Conservation (phyloP, 1,140 invertebrate genomes). For the Ceratoteleas bidentatus region DNA sequence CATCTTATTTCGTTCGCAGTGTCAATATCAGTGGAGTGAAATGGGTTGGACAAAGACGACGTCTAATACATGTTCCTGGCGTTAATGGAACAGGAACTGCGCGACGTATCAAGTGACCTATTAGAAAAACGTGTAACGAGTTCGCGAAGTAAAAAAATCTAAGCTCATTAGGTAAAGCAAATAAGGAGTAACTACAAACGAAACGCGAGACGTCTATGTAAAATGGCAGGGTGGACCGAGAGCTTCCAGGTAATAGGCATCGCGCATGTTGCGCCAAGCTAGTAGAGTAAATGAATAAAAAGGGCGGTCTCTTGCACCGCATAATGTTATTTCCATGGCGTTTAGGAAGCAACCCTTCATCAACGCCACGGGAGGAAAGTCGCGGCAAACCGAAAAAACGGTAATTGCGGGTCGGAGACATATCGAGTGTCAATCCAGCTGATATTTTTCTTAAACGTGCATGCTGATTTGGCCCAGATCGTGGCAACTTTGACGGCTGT, state of each 20-base stretch:
- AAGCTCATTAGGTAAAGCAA: slow-evolving; percentile 67
- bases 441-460: slow-evolving; percentile 42
- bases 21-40: slow-evolving; percentile 38
- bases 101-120: slow-evolving; percentile 35
- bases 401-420: too few relatives aligned
- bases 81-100: slow-evolving; percentile 31
- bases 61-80: slow-evolving; percentile 69
- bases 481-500: slow-evolving; percentile 41
- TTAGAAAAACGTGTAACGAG: slow-evolving; percentile 62
- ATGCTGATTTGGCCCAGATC: slow-evolving; percentile 48
- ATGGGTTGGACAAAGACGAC: slow-evolving; percentile 70
- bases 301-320: slow-evolving; percentile 6
- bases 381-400: too few relatives aligned
- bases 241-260: slow-evolving; percentile 47
- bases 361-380: background rate
- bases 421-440: too few relatives aligned
- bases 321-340: slow-evolving; percentile 44
- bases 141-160: slow-evolving; percentile 56
- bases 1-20: too few relatives aligned
- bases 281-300: slow-evolving; percentile 64
- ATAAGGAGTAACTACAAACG: slow-evolving; percentile 66
- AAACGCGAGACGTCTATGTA: slow-evolving; percentile 59
- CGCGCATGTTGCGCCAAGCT: slow-evolving; percentile 55
- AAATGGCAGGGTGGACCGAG: slow-evolving; percentile 40
- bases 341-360: slow-evolving; percentile 26